Base-by-base conservation (phyloP, 2,888 invertebrate genomes). In the Antheraea yamamai region DNA sequence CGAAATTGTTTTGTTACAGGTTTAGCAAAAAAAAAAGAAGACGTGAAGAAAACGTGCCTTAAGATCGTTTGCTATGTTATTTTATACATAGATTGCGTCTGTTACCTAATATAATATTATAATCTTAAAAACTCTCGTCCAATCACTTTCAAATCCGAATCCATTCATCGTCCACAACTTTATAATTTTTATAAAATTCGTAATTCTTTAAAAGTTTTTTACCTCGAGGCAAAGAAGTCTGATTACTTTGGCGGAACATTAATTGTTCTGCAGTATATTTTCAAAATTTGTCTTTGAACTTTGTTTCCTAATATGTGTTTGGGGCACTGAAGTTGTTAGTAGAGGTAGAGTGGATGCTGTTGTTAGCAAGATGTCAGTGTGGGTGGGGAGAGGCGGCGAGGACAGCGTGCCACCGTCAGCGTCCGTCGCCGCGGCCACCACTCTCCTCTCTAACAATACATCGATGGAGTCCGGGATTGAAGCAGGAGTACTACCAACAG, bases 401-500 rank as follows among this genome's bases (percentile, higher is more conserved):
- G 81, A 87, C 77, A 90, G 89, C 74, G 87, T 85, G 81, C 89
- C 90, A 80, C 89, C 80, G 72, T 77, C 81, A 70, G 79, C 89
- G 73, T 77, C 81, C 71, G 80, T 89, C 76, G 86, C 88, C 81
- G 88, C 92, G 81, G 89, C 91, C 78, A 88, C 92, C 84, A 90
- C 92, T 80, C 89, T 94, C 82, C 86, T 94, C 81, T 95, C 95
- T 64, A 91, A 92, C 72, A 93, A 94, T 86, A 95, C 95, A 78
- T 95, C 95, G 84, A 96, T 94, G 95, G 97, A 96, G 94, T 96
- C 95, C 73, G 96, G 96, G 83, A 96, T 95, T 89, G 97, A 95
- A 89, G 96, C 96, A 1, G 96, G 96, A 52, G 96, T 96, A 86
- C 92, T 96, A 80, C 97, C 97, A n/a, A 97, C 97, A 14, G 97